Evolutionary conservation across 2,797 vertebrate species (phyloP), one percentile per base, ranked within the genome.

Genomic region (Dryobates pubescens): DNA sequence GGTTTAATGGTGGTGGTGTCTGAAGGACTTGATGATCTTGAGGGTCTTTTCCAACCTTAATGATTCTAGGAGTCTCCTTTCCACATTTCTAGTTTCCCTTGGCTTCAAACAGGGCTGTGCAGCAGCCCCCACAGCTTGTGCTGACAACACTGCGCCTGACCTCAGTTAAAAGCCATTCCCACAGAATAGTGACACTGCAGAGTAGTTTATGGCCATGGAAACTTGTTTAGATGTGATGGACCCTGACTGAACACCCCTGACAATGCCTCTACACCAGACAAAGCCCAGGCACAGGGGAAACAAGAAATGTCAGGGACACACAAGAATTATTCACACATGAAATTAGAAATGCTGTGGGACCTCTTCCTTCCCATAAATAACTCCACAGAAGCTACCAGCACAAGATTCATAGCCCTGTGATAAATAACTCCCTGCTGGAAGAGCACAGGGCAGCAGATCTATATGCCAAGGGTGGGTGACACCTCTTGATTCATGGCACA

Each of bases 331-430:
- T 82, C 71, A 77, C 63, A 72, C 69, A 82, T 45, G 69, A 95
- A 96, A 96, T 96, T 54, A 90, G 75, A 93, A 92, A 65, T 77
- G 69, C 59, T 65, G 36, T 59, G 69, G 59, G 51, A 88, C 26
- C 13, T 30, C 58, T 81, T 87, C 56, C 34, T 74, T 38, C 58
- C 41, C 90, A 92, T 96, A 91, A 96, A 90, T 89, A 92, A 92
- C 75, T 63, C 71, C 58, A 59, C 56, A 64, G 19, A 90, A 72
- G 41, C 75, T 72, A 62, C 38, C 22, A 54, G 18, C 1, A 1
- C 54, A 89, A 56, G 65, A 93, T 85, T 93, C 84, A 86, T 36
- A 36, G 56, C 63, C 65, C 29, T 0, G 2, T 22, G 71, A 72
- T 75, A 93, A 93, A 94, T 69, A 89, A 81, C 32, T 59, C 63